Evolutionary conservation across 2,888 invertebrate species (phyloP).

Genomic region (Parthenolecanium corni): DNA sequence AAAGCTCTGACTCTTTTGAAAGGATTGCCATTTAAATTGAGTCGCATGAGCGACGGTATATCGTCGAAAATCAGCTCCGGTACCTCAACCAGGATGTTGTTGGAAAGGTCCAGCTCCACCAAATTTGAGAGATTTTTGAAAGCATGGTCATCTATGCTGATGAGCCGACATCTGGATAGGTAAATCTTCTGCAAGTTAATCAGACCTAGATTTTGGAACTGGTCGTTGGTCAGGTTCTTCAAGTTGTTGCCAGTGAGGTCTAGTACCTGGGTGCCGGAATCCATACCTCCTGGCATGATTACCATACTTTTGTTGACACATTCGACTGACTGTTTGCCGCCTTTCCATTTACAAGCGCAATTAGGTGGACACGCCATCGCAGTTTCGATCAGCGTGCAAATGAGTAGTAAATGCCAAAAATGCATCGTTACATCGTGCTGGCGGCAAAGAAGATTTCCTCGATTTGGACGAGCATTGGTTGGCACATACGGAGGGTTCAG

Average conservation of each 20-base stretch:
- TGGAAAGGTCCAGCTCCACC: conserved; percentile 75
- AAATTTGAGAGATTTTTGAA: conserved; percentile 75
- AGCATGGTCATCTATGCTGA: conserved; percentile 63
- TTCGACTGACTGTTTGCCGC: conserved; percentile 81
- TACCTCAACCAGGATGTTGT: conserved; percentile 63
- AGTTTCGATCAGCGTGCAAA: conserved; percentile 16
- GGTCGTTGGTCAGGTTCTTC: conserved; percentile 56
- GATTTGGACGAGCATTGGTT: no score
- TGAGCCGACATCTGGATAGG: conserved; percentile 63
- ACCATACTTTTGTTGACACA: conserved; percentile 67
- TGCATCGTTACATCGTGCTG: conserved; percentile 24
- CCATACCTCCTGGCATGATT: conserved; percentile 64
- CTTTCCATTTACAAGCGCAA: conserved; percentile 85
- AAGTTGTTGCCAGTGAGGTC: conserved; percentile 75
- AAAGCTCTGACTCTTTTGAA: conserved; percentile 58
- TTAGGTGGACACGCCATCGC: conserved; percentile 54
- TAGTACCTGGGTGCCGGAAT: conserved; percentile 74
- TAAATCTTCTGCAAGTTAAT: conserved; percentile 80
- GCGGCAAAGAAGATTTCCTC: background rate
- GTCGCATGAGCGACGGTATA: conserved; percentile 68
- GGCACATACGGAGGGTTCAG: no score
- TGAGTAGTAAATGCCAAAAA: conserved; percentile 10
- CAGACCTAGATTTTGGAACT: conserved; percentile 64
- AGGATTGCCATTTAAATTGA: conserved; percentile 69
- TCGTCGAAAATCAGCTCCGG: conserved; percentile 68